These are phyloP conservation scores for Frankliniella intonsa DNA, from an alignment of 2,888 invertebrate genomes.

Conservation along the genomic window DNA sequence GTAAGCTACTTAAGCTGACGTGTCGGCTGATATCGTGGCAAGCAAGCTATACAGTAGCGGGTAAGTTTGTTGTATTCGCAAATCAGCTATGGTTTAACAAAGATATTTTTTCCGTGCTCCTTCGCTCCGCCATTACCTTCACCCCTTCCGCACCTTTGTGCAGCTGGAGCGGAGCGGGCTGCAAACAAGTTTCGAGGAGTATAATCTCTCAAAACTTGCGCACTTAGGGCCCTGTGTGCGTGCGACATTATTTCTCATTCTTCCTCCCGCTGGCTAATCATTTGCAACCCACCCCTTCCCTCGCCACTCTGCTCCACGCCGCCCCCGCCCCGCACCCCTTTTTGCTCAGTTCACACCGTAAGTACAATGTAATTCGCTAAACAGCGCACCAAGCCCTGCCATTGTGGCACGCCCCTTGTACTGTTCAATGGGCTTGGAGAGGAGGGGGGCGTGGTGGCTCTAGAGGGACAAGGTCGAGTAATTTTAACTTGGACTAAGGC, in stretches of 20 bases:
- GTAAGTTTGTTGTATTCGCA: too few species aligned
- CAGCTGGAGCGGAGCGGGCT: background rate
- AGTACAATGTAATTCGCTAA: conserved; percentile 27
- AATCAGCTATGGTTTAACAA: too few species aligned
- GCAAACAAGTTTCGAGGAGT: background rate
- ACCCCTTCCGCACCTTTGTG: background rate
- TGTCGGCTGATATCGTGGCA: too few species aligned
- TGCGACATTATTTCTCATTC: background rate
- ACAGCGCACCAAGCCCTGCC: background rate
- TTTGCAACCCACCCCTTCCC: background rate
- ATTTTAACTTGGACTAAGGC: conserved; percentile 11
- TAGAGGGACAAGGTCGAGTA: background rate
- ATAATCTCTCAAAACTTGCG: conserved; percentile 1
- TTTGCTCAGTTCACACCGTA: conserved; percentile 26
- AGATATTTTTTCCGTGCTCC: too few species aligned
- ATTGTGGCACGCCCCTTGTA: background rate
- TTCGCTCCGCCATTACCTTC: background rate
- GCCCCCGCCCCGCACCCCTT: background rate
- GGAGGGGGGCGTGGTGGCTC: background rate
- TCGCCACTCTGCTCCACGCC: background rate
- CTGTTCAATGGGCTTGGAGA: conserved; percentile 9
- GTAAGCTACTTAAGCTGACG: too few species aligned
- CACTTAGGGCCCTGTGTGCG: background rate
- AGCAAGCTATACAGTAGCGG: too few species aligned
- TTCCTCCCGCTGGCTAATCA: background rate